Evolutionary conservation across 92 coral and sea anemone species (phyloP).

Genomic region (Epizoanthus rinbou): DNA sequence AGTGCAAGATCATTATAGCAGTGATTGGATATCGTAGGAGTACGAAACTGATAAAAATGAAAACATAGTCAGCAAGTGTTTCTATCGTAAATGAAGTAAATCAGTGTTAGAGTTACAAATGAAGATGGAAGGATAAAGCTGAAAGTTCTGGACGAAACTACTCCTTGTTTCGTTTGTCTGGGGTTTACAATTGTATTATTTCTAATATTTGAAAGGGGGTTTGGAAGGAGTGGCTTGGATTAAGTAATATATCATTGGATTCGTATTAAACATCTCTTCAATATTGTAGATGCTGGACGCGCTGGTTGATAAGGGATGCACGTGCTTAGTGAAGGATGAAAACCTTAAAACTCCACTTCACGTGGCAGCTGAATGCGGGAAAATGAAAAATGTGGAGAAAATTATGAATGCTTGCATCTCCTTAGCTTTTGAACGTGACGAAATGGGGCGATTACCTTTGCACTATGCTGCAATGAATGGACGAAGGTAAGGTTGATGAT

Average conservation of each 20-base stretch:
- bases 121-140: too few species aligned
- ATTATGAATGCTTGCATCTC: constrained; percentile 51
- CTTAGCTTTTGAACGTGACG: constrained; percentile 49
- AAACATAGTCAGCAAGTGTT: too few species aligned
- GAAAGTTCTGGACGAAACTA: too few species aligned
- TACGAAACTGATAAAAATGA: too few species aligned
- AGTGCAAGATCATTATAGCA: too few species aligned
- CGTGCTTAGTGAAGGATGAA: constrained; percentile 63
- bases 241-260: neutral
- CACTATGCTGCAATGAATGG: constrained; percentile 79
- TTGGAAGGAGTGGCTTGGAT: too few species aligned
- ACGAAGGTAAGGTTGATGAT: constrained; percentile 47
- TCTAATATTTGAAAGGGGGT: too few species aligned
- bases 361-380: constrained; percentile 72
- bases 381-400: constrained; percentile 51
- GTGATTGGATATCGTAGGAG: too few species aligned
- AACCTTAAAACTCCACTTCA: constrained; percentile 67
- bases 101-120: too few species aligned
- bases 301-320: constrained; percentile 60
- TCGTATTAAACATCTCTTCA: neutral
- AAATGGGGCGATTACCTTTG: constrained; percentile 55
- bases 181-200: too few species aligned
- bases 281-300: constrained; percentile 51
- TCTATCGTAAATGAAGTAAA: too few species aligned
- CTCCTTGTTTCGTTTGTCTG: too few species aligned